Base-by-base conservation (phyloP, 2,113 vertebrate species). In the Puffinus mauretanicus region DNA sequence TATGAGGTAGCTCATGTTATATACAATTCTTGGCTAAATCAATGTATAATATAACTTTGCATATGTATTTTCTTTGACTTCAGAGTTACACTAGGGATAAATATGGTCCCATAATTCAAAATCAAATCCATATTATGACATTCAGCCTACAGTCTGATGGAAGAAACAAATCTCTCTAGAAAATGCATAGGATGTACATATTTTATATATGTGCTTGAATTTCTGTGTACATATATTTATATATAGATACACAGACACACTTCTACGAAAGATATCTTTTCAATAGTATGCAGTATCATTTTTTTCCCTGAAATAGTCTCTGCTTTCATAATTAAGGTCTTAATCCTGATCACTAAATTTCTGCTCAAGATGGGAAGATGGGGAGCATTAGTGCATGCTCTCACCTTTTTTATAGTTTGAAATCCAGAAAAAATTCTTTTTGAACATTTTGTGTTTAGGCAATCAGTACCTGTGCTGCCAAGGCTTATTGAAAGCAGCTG, bases 401-500 rank as follows among this genome's bases (percentile, higher is more conserved):
- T 95, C 61, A 96, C 87, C 32, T 96, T 96, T 97, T 97, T 96
- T 54, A 75, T 62, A 85, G 66, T 61, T 93, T 92, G 54, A 97
- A 97, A 95, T 51, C 40, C 66, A 79, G 69, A 70, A 85, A 97
- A 94, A 85, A 46, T 10, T 64, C 16, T 93, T 90, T 95, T 93
- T 93, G 75, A 93, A 84, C 80, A 72, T 58, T 96, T 97, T 82
- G 44, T 92, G 70, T 96, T 97, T 94, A 96, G 94, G 64, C 90
- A 88, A 79, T 84, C 52, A 94, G 62, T 97, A 94, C 93, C 86
- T 97, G 55, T 65, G 78, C 96, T 98, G 97, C 97, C 96, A 98
- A 97, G 60, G 64, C 79, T 96, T 98, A 98, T 96, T 98, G 96
- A 96, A 98, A 98, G 95, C 98, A 98, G 95, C 97, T 98, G 98